phyloP scores from a whole-genome alignment of 1,140 invertebrate species.

The Ephestia elutella region DNA sequence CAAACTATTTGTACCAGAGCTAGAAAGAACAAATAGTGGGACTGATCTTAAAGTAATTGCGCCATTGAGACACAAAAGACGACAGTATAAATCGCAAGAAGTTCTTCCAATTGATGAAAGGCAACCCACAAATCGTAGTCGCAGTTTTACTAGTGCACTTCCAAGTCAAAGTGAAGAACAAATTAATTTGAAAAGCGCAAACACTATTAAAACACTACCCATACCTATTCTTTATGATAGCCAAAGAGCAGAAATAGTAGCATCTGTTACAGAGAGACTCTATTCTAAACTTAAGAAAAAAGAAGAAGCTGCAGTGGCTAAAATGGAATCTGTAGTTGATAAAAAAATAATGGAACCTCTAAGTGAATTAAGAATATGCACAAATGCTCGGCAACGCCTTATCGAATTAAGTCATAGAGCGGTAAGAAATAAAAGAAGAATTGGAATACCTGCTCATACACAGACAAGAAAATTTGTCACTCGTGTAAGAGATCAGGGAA shows the following conservation, averaged over 20 bases:
- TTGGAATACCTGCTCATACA: constrained; percentile 75
- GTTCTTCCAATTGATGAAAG: constrained; percentile 42
- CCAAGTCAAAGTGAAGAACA: constrained; percentile 34
- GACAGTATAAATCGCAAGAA: constrained; percentile 69
- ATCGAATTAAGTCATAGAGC: constrained; percentile 75
- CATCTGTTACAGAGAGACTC: constrained; percentile 80
- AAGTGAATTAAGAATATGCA: constrained; percentile 73
- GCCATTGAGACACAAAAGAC: constrained; percentile 54
- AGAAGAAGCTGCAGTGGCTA: constrained; percentile 70
- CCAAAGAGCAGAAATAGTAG: constrained; percentile 79
- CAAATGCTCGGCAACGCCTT: constrained; percentile 73
- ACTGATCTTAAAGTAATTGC: constrained; percentile 58
- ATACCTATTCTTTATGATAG: constrained; percentile 56
- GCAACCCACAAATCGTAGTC: constrained; percentile 16
- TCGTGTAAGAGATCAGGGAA: constrained; percentile 75
- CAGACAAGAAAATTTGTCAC: constrained; percentile 75
- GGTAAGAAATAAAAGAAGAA: constrained; percentile 74
- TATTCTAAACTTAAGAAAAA: constrained; percentile 77
- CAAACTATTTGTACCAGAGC: constrained; percentile 53
- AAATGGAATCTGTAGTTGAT: constrained; percentile 55
- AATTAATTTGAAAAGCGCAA: constrained; percentile 29
- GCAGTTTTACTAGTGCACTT: constrained; percentile 24
- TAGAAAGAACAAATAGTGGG: constrained; percentile 65
- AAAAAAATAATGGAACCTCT: constrained; percentile 59
- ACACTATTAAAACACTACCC: constrained; percentile 25